phyloP scores from a whole-genome alignment of 2,888 invertebrate genomes.

The Chalcis sispes region DNA sequence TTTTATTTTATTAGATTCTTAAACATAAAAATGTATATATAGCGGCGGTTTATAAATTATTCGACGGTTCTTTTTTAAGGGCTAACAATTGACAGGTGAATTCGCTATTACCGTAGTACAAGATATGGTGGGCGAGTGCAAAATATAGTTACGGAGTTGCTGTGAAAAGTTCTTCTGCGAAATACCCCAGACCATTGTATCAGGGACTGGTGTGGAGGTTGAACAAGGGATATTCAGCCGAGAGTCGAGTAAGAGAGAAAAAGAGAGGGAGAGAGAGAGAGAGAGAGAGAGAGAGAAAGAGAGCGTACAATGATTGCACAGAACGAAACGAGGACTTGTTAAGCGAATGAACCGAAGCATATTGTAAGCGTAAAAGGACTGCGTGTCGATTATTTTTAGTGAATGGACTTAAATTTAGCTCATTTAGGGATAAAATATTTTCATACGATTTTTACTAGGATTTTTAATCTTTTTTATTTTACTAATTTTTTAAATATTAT shows the following conservation, averaged over 20 bases:
- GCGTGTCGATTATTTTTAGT: constrained; percentile 5
- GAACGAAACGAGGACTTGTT: constrained; percentile 35
- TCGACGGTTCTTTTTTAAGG: too few species aligned
- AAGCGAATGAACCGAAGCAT: constrained; percentile 18
- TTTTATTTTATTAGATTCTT: too few species aligned
- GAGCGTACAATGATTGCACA: constrained; percentile 13
- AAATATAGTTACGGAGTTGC: not conserved
- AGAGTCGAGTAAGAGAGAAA: too few species aligned
- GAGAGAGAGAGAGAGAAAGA: not conserved
- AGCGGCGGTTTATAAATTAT: too few species aligned
- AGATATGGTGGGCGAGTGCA: too few species aligned
- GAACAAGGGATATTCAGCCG: too few species aligned
- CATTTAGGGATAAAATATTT: constrained; percentile 1
- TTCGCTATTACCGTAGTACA: too few species aligned
- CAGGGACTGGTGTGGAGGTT: too few species aligned
- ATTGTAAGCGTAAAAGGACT: not conserved
- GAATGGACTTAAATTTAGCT: constrained; percentile 18
- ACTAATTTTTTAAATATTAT: constrained; percentile 6
- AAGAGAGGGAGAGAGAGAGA: not conserved
- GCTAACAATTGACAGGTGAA: too few species aligned
- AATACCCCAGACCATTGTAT: constrained; percentile 14
- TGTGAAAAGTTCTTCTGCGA: not conserved
- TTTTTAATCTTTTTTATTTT: constrained; percentile 16
- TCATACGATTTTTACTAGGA: constrained; percentile 8
- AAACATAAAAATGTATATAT: too few species aligned